These are phyloP conservation scores for Arrhopalites spinosus DNA, from an alignment of 2,888 invertebrate species.

Conservation along the genomic window DNA sequence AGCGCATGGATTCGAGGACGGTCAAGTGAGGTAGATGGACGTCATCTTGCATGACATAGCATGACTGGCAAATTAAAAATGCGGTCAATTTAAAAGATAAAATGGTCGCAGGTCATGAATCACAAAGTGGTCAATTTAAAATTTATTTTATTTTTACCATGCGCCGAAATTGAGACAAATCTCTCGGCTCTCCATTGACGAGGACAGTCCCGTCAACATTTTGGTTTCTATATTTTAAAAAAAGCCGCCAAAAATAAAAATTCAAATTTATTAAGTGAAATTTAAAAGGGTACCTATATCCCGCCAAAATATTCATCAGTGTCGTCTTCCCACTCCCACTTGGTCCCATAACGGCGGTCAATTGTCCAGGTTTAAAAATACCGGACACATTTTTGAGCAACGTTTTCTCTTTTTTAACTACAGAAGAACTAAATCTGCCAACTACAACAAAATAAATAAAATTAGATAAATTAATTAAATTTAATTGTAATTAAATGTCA, in stretches of 20 bases:
- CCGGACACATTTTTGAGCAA: conserved; percentile 39
- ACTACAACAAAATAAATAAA: background rate
- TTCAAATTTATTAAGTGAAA: background rate
- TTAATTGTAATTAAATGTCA: no score
- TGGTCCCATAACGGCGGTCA: conserved; percentile 87
- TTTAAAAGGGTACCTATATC: conserved; percentile 83
- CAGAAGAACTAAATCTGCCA: conserved; percentile 24
- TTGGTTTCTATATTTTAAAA: conserved; percentile 83
- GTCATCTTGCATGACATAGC: conserved; percentile 97
- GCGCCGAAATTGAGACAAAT: conserved; percentile 85
- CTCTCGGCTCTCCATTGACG: conserved; percentile 86
- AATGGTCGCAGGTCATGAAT: no score
- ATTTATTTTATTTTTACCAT: conserved; percentile 61
- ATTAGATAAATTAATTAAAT: no score
- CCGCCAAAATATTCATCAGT: conserved; percentile 88
- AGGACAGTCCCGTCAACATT: conserved; percentile 82
- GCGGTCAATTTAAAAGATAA: no score
- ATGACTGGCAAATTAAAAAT: conserved; percentile 63
- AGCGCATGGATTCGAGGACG: conserved; percentile 69
- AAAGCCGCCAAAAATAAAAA: background rate
- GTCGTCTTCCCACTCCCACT: conserved; percentile 67
- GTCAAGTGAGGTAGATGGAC: conserved; percentile 86
- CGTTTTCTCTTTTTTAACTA: conserved; percentile 29
- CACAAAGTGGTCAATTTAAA: no score
- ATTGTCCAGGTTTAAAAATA: conserved; percentile 53